phyloP scores from a whole-genome alignment of 1,140 invertebrate species.

The Drosophila repleta region DNA sequence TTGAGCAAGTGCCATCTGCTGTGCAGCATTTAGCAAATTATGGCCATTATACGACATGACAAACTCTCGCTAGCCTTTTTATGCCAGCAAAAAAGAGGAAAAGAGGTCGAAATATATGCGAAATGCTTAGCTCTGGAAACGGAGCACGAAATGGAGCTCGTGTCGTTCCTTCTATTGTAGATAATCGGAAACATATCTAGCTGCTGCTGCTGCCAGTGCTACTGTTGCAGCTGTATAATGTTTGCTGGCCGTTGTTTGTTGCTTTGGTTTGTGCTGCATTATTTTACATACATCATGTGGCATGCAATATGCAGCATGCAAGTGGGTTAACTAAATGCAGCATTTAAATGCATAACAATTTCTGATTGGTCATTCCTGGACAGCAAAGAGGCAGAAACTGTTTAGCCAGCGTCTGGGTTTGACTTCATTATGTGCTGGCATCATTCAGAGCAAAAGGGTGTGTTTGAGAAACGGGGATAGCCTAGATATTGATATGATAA shows the following conservation, averaged over 20 bases:
- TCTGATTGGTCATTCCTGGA: conserved; percentile 38
- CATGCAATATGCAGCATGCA: conserved; percentile 58
- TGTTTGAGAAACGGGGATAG: no score
- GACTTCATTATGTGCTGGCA: conserved; percentile 3
- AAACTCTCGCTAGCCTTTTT: conserved; percentile 17
- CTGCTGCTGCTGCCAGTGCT: conserved; percentile 15
- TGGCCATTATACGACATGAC: conserved; percentile 41
- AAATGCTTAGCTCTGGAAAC: conserved; percentile 13
- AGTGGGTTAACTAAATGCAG: conserved; percentile 70
- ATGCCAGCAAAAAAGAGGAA: conserved; percentile 2
- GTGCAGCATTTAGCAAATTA: conserved; percentile 66
- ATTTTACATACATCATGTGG: conserved; percentile 72
- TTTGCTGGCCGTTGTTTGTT: conserved; percentile 27
- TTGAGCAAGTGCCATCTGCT: conserved; percentile 20
- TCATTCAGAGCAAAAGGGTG: no score
- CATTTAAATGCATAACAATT: conserved; percentile 52
- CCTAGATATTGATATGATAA: no score
- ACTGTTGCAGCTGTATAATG: conserved; percentile 31
- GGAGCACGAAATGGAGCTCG: conserved; percentile 23
- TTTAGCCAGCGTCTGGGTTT: neutral
- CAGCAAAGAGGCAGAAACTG: neutral
- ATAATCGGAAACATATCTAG: conserved; percentile 51
- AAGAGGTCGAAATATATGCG: conserved; percentile 23
- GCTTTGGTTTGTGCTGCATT: conserved; percentile 42
- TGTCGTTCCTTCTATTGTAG: conserved; percentile 19